These are phyloP conservation scores for Calameuta filiformis DNA, from an alignment of 2,888 invertebrate species.

Conservation along the genomic window DNA sequence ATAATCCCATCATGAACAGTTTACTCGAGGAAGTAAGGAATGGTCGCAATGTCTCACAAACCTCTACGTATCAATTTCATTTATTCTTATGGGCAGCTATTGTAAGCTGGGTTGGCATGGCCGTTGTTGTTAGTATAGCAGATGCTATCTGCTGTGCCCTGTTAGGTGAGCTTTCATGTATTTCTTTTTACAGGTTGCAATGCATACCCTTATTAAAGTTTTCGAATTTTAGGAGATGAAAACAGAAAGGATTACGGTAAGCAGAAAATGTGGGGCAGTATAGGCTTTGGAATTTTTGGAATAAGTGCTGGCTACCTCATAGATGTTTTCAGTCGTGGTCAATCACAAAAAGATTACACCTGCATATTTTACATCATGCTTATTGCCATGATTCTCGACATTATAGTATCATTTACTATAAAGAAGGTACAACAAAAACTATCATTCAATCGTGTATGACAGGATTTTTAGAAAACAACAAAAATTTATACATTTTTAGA, in stretches of 20 bases:
- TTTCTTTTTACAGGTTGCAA: constrained; percentile 1
- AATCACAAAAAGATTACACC: constrained; percentile 77
- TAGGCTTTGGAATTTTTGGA: constrained; percentile 87
- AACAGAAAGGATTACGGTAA: constrained; percentile 83
- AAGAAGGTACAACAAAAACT: constrained; percentile 56
- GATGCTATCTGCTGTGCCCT: constrained; percentile 91
- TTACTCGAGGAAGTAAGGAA: constrained; percentile 42
- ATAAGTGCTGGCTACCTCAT: constrained; percentile 82
- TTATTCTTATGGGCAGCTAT: constrained; percentile 80
- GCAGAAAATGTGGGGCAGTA: constrained; percentile 88
- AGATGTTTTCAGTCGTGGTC: constrained; percentile 77
- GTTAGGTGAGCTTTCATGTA: constrained; percentile 70
- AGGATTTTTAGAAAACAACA: constrained; percentile 6
- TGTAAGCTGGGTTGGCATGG: constrained; percentile 86
- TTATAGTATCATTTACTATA: constrained; percentile 74
- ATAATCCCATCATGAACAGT: constrained; percentile 50
- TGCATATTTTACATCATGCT: constrained; percentile 84
- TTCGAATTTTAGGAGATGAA: constrained; percentile 69
- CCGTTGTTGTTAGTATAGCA: constrained; percentile 86
- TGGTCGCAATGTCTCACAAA: constrained; percentile 38
- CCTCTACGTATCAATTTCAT: constrained; percentile 77
- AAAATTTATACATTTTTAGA: constrained; percentile 38
- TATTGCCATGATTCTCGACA: constrained; percentile 74
- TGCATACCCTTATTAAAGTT: constrained; percentile 1
- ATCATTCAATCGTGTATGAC: not conserved